A percentile compares a stretch with the other conserved stretches of the same genome.
Conservation (phyloP, 64 coral and sea anemone species). For the Pachyseris speciosa region DNA sequence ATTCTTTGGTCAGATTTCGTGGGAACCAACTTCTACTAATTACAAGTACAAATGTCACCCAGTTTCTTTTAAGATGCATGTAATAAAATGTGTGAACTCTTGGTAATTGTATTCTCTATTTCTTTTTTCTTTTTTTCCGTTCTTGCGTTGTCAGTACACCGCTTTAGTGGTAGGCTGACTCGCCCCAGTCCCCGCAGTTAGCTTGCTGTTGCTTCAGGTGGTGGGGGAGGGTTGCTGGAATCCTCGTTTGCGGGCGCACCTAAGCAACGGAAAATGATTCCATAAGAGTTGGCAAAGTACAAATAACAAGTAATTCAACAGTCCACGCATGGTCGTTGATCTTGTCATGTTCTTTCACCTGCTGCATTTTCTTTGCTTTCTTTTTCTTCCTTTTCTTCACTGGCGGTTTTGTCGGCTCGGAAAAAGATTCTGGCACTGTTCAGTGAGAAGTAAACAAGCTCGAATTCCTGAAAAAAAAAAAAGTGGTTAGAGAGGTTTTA, state of each 20-base stretch:
- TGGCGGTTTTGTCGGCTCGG: constrained; percentile 86
- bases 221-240: neutral
- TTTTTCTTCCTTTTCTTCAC: constrained; percentile 93
- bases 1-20: too few species aligned
- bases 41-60: too few species aligned
- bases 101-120: too few species aligned
- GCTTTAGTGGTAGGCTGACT: neutral
- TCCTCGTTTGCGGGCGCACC: neutral
- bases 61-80: too few species aligned
- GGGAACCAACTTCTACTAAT: too few species aligned
- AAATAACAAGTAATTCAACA: neutral
- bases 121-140: too few species aligned
- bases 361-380: constrained; percentile 54
- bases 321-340: neutral
- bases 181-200: neutral
- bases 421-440: constrained; percentile 96
- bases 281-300: neutral
- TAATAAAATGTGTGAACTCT: too few species aligned
- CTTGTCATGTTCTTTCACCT: neutral
- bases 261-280: neutral
- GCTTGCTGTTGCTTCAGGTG: constrained; percentile 10
- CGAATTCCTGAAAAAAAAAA: constrained; percentile 68
- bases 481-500: neutral
- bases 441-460: constrained; percentile 89
- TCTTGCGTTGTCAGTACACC: neutral